These are phyloP conservation scores for Cyanocitta stelleri DNA, from an alignment of 2,113 vertebrate genomes.

Conservation along the genomic window DNA sequence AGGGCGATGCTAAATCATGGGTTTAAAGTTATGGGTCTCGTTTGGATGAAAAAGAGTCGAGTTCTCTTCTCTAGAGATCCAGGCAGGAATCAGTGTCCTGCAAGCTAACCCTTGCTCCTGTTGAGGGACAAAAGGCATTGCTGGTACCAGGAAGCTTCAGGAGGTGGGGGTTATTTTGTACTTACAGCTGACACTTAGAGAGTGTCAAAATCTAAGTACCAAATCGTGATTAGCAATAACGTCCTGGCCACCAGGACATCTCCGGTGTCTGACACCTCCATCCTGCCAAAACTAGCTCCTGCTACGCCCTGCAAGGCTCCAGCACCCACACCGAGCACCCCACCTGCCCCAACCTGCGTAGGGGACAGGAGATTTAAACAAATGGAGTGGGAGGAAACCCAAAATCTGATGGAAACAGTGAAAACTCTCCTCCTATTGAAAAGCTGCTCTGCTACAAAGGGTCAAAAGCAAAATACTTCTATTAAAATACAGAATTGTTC, in stretches of 20 bases:
- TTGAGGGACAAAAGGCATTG: not conserved
- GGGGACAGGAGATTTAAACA: not conserved
- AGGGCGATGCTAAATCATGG: not conserved
- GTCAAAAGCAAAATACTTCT: not conserved
- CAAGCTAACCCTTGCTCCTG: not conserved
- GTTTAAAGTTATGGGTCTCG: not conserved
- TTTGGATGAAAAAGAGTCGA: not conserved
- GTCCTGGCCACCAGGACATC: not conserved
- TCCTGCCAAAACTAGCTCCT: not conserved
- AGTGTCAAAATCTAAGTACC: not conserved
- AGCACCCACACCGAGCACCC: rapidly evolving
- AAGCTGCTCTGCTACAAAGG: not conserved
- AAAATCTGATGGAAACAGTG: not conserved
- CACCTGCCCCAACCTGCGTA: not conserved
- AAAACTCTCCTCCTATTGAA: not conserved
- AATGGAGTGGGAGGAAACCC: not conserved
- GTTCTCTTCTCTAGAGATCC: not conserved
- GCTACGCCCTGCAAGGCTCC: not conserved
- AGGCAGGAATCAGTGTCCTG: not conserved
- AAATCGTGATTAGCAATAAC: not conserved
- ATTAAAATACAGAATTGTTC: not conserved
- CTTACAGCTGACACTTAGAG: not conserved
- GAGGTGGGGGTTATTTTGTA: not conserved
- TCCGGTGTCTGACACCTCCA: not conserved
- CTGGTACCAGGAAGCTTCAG: not conserved